Conservation (phyloP, 2,113 vertebrate species). For the Ammodytes dubius region DNA sequence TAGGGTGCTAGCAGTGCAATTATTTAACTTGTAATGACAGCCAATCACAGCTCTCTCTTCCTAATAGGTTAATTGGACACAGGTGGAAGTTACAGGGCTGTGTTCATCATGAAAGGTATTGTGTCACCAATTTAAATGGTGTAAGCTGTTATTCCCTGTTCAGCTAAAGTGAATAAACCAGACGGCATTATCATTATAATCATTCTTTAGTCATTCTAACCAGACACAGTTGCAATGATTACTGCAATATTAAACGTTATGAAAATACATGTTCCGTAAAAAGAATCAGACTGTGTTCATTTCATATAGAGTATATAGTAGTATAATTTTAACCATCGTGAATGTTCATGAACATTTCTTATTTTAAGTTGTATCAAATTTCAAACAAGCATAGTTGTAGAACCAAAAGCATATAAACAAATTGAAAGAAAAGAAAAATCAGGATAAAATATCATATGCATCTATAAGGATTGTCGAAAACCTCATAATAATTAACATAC, state of each 20-base stretch:
- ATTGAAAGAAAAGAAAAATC: neutral
- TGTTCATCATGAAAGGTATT: neutral
- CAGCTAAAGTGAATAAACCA: neutral
- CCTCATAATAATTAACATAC: too few species aligned
- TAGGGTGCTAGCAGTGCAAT: fast-evolving
- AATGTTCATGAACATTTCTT: too few species aligned
- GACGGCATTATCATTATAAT: neutral
- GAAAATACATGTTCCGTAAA: too few species aligned
- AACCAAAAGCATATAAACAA: too few species aligned
- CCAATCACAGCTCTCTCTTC: conserved; percentile 26
- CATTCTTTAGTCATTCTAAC: neutral
- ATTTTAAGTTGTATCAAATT: too few species aligned
- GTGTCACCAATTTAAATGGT: neutral
- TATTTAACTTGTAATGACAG: conserved; percentile 8
- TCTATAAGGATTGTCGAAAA: too few species aligned
- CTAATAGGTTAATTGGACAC: conserved; percentile 12
- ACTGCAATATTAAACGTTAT: neutral
- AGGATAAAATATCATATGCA: neutral
- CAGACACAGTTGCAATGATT: neutral
- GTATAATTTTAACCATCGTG: too few species aligned
- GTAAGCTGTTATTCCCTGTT: neutral
- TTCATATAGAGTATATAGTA: too few species aligned
- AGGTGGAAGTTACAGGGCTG: conserved; percentile 20
- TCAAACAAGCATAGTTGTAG: too few species aligned
- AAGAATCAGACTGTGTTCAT: too few species aligned